These are phyloP conservation scores for Marronus borbonicus DNA, from an alignment of 2,888 invertebrate species.

Conservation along the genomic window DNA sequence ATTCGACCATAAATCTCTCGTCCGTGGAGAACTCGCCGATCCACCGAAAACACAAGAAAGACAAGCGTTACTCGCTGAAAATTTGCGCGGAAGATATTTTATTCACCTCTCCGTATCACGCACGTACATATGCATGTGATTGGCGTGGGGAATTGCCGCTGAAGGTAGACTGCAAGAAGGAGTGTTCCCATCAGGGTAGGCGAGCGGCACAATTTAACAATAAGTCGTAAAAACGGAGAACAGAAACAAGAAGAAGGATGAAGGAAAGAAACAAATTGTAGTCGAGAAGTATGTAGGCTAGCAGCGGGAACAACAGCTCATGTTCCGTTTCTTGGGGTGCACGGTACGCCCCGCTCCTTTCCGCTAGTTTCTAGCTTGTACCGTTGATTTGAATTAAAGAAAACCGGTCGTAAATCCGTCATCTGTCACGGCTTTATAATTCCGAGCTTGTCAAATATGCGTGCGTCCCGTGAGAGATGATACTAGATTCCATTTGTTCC, in stretches of 20 bases:
- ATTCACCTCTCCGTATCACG: background rate
- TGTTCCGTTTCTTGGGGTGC: background rate
- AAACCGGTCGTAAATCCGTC: slow-evolving; percentile 62
- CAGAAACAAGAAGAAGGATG: background rate
- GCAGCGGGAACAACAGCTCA: background rate
- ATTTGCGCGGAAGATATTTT: too few species aligned
- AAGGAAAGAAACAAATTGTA: background rate
- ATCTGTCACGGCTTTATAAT: slow-evolving; percentile 58
- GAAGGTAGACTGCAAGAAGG: background rate
- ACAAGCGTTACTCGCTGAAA: too few species aligned
- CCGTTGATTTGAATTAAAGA: slow-evolving; percentile 59
- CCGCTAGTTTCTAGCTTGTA: background rate
- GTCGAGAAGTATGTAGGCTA: background rate
- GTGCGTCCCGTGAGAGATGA: slow-evolving; percentile 61
- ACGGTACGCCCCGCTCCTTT: background rate
- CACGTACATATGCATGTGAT: background rate
- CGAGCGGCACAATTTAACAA: slow-evolving; percentile 23
- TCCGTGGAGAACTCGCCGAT: too few species aligned
- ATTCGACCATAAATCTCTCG: too few species aligned
- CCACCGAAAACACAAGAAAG: too few species aligned
- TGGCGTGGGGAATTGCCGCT: background rate
- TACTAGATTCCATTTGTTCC: slow-evolving; percentile 66
- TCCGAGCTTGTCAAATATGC: slow-evolving; percentile 62
- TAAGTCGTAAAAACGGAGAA: background rate
- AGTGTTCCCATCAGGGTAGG: slow-evolving; percentile 12